Base-by-base conservation (phyloP, 2,888 invertebrate species). In the Dexiosoma caninum region DNA sequence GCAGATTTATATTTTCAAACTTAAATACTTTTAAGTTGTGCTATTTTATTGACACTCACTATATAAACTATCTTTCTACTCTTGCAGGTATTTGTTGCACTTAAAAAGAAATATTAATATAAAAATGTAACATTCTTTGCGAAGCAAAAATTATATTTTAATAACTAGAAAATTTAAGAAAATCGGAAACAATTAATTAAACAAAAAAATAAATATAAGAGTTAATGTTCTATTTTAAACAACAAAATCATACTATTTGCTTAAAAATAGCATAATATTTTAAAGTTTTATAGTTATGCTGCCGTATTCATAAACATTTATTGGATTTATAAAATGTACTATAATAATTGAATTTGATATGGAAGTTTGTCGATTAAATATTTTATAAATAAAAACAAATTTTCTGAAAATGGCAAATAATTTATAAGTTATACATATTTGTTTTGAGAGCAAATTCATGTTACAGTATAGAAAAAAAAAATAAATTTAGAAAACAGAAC, bases 121-220 rank as follows among this genome's bases (percentile, higher is more conserved):
- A 14, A 8, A 59, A 23, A 21, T n/a, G 77, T 16, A 62, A 42
- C 66, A 78, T 59, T 64, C 75, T 46, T 74, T 81, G 74, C 78
- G 40, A 82, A 76, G 37, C 53, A 77, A 72, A 60, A 82, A 77
- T 83, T 55, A 60, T 78, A 64, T 23, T 70, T 77, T 74, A 84
- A 76, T 55, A 27, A 3, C 3, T 27, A 27, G 53, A 55, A 23
- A 70, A 42, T 79, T 72, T 82, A 79, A 69, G 69, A 74, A 49
- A 82, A 70, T 80, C n/a, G 70, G 79, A 62, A 78, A 80, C 67
- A n/a, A 23, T 64, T 23, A 49, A 57, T 10, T 3, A 53, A 78
- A 66, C 66, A 32, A 70, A 78, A 71, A 55, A 57, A 72, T 62
- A 51, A 82, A 49, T 75, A 64, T 55, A 83, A 77, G 44, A 80